A percentile compares a stretch with the other conserved stretches of the same genome.
Evolutionary conservation across 2,797 vertebrate genomes (phyloP).

Genomic region (Anolis apletophallus): DNA sequence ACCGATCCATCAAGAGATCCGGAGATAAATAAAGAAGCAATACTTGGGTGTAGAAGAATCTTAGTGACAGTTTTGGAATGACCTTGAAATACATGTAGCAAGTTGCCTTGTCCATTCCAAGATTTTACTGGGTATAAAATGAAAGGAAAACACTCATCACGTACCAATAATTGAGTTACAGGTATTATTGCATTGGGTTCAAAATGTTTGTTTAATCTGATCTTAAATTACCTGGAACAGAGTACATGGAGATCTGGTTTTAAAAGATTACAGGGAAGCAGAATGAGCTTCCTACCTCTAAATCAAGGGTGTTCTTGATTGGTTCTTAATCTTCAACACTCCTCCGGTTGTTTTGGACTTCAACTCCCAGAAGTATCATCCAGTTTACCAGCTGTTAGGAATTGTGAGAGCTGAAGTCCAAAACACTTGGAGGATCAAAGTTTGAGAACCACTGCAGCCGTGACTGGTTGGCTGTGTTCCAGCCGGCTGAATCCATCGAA

Average conservation of each 20-base stretch:
- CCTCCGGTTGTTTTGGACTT: not conserved
- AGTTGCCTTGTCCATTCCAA: constrained; percentile 37
- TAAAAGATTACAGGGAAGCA: not conserved
- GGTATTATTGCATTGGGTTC: not conserved
- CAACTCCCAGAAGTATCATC: no score
- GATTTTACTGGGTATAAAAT: constrained; percentile 24
- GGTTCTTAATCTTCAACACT: not conserved
- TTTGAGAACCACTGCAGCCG: not conserved
- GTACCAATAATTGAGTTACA: not conserved
- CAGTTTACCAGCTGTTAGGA: no score
- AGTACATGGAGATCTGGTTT: not conserved
- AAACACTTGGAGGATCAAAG: no score
- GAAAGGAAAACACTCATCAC: constrained; percentile 16
- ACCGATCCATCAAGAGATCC: constrained; percentile 30
- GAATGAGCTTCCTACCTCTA: not conserved
- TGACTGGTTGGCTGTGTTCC: no score
- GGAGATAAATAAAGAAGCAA: constrained; percentile 43
- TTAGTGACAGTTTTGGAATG: constrained; percentile 7
- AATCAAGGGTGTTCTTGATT: not conserved
- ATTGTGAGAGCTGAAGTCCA: no score
- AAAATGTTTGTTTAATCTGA: not conserved
- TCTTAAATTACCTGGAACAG: not conserved
- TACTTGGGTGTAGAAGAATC: constrained; percentile 38
- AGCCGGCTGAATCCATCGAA: no score
- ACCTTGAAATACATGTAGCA: constrained; percentile 27